These are phyloP conservation scores for Aurelia coerulea DNA, from an alignment of 30 jellyfish, hydroid and myxozoan genomes.

Conservation along the genomic window DNA sequence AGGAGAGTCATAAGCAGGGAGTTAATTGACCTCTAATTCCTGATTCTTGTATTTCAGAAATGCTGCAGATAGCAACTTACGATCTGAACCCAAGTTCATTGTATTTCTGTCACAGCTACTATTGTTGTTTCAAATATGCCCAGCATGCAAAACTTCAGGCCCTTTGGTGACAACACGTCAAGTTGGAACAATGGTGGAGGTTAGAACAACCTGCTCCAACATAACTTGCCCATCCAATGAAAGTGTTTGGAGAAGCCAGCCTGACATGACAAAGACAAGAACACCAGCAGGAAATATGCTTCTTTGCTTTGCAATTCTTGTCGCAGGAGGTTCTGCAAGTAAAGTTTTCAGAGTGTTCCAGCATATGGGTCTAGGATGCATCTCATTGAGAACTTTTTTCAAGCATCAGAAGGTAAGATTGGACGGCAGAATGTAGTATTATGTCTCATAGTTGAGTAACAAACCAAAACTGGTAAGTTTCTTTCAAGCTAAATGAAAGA, in stretches of 20 bases:
- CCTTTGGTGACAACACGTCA: constrained; percentile 3
- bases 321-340: constrained; percentile 39
- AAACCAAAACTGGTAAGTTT: constrained; percentile 1
- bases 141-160: constrained; percentile 14
- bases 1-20: background rate
- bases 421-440: constrained; percentile 1
- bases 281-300: constrained; percentile 57
- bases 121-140: constrained; percentile 39
- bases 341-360: constrained; percentile 9
- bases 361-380: constrained; percentile 34
- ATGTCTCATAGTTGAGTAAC: background rate
- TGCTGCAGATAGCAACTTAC: constrained; percentile 6
- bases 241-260: constrained; percentile 50
- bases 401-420: constrained; percentile 49
- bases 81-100: constrained; percentile 31
- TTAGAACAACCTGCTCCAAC: constrained; percentile 38
- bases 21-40: background rate
- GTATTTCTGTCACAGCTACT: constrained; percentile 38
- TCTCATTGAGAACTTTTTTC: constrained; percentile 33
- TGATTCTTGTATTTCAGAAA: constrained; percentile 2
- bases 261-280: constrained; percentile 14
- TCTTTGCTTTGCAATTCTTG: constrained; percentile 30
- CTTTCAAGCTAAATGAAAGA: background rate
- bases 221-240: constrained; percentile 18
- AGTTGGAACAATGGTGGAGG: constrained; percentile 39